Percentiles rank a stretch among this genome's conserved stretches.
phyloP scores from a whole-genome alignment of 2,113 vertebrate genomes.

The Cyphomyrus plagiostoma region DNA sequence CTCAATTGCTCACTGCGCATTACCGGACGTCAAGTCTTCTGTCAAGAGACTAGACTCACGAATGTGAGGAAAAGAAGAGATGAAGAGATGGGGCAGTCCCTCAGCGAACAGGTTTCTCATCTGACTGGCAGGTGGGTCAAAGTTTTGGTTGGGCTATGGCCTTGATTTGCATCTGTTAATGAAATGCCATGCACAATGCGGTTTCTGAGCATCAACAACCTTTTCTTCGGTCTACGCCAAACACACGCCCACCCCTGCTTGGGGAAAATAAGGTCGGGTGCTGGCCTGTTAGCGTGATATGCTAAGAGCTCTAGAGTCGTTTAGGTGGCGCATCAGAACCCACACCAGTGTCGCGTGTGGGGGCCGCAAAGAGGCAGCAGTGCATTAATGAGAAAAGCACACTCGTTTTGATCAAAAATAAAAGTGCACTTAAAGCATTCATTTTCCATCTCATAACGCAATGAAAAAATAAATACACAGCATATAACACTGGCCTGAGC shows the following conservation, averaged over 20 bases:
- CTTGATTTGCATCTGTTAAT: constrained; percentile 66
- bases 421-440: not conserved
- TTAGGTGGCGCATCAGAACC: constrained; percentile 18
- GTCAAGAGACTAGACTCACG: not conserved
- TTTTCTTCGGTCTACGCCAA: constrained; percentile 15
- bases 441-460: not conserved
- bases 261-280: constrained; percentile 48
- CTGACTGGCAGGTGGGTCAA: constrained; percentile 58
- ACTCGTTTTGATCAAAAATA: constrained; percentile 8
- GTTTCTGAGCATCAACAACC: constrained; percentile 57
- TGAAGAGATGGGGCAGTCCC: constrained; percentile 19
- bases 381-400: constrained; percentile 15
- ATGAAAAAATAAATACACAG: not conserved
- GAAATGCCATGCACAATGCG: constrained; percentile 66
- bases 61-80: constrained; percentile 32
- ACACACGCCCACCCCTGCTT: not conserved
- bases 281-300: constrained; percentile 25
- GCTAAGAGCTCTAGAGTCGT: constrained; percentile 22
- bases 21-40: not conserved
- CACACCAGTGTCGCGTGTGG: constrained; percentile 28
- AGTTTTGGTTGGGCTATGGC: constrained; percentile 49
- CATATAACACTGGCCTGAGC: not conserved
- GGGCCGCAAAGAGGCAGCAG: constrained; percentile 41
- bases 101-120: constrained; percentile 23
- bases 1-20: not conserved